phyloP scores from a whole-genome alignment of 2,888 invertebrate genomes.

The Papilio demoleus region DNA sequence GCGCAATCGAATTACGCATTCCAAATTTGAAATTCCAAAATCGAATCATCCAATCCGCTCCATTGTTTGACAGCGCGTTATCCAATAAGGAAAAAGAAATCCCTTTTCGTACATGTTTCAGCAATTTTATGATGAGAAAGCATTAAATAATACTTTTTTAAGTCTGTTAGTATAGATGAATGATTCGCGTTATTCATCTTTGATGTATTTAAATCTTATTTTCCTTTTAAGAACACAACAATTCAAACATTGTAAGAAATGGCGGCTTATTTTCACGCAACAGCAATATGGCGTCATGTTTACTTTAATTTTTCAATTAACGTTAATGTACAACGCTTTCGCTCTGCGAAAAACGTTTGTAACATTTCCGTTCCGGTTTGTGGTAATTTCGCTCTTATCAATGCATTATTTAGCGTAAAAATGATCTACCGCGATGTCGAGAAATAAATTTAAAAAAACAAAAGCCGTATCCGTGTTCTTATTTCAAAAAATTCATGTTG shows the following conservation, averaged over 20 bases:
- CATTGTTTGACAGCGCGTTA: conserved; percentile 61
- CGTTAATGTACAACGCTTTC: conserved; percentile 2
- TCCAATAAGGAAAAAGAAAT: conserved; percentile 46
- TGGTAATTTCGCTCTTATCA: conserved; percentile 18
- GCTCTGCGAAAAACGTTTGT: conserved; percentile 14
- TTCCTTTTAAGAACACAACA: not conserved
- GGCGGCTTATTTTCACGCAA: not conserved
- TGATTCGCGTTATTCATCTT: conserved; percentile 2
- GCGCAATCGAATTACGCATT: conserved; percentile 72
- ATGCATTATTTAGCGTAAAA: conserved; percentile 22
- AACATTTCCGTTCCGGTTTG: conserved; percentile 15
- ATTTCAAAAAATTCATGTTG: conserved; percentile 39
- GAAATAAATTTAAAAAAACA: conserved; percentile 13
- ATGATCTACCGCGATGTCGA: conserved; percentile 3
- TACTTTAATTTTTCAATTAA: conserved; percentile 7
- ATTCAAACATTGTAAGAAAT: not conserved
- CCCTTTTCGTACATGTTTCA: conserved; percentile 29
- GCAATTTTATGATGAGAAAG: conserved; percentile 31
- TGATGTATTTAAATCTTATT: conserved; percentile 6
- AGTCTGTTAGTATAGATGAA: not conserved
- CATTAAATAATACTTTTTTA: conserved; percentile 33
- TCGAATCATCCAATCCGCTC: conserved; percentile 62
- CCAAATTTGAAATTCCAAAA: conserved; percentile 74
- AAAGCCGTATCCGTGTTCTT: conserved; percentile 30
- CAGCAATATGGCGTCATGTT: conserved; percentile 8